These are phyloP conservation scores for Aricia agestis DNA, from an alignment of 1,140 invertebrate genomes.

Conservation along the genomic window DNA sequence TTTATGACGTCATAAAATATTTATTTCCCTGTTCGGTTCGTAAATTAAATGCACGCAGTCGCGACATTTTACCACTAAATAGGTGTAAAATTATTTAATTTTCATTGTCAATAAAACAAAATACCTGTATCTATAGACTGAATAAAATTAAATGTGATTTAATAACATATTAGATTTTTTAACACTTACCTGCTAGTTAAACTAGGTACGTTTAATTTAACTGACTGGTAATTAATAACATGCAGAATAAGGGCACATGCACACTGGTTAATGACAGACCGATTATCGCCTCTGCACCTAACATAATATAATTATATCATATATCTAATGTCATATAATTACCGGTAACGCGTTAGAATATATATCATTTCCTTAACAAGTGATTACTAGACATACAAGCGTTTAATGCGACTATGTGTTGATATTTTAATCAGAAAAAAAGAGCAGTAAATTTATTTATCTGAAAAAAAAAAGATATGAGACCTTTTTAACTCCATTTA, in stretches of 20 bases:
- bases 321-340: not conserved
- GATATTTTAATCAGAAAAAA: not conserved
- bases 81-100: too few species aligned
- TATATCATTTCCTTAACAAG: not conserved
- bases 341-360: conserved; percentile 1
- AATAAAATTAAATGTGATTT: too few species aligned
- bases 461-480: too few species aligned
- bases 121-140: too few species aligned
- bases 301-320: not conserved
- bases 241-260: not conserved
- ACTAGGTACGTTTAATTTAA: not conserved
- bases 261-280: not conserved
- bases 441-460: not conserved
- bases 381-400: not conserved
- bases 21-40: not conserved
- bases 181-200: not conserved
- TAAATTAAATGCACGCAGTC: not conserved
- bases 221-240: not conserved
- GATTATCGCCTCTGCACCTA: not conserved
- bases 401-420: not conserved
- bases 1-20: not conserved
- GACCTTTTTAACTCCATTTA: too few species aligned
- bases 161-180: not conserved
- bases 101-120: too few species aligned
- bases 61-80: too few species aligned